Conservation (phyloP, 2,888 invertebrate genomes). For the Autographa pulchrina region DNA sequence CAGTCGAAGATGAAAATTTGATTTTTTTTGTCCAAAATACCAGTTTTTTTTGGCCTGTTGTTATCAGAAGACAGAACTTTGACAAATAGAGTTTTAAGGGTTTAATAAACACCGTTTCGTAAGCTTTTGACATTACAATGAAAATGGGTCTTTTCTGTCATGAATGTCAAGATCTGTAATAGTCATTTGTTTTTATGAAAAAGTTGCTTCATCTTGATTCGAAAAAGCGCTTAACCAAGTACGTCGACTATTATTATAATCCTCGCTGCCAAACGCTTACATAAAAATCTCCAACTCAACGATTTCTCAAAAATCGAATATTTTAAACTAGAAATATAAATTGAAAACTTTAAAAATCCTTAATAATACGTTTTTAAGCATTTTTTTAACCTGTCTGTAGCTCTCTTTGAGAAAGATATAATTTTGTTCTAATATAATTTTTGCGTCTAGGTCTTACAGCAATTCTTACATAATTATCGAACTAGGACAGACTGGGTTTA, state of each 20-base stretch:
- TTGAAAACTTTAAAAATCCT: constrained; percentile 36
- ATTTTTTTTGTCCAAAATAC: too few relatives aligned
- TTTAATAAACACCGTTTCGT: too few relatives aligned
- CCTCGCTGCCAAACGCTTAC: constrained; percentile 12
- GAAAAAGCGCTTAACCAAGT: not conserved
- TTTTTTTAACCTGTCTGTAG: constrained; percentile 43
- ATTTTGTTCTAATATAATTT: constrained; percentile 30
- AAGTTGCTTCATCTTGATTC: too few relatives aligned
- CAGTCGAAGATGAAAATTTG: not conserved
- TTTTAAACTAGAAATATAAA: constrained; percentile 36
- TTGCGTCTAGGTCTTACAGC: constrained; percentile 46
- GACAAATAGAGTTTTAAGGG: too few relatives aligned
- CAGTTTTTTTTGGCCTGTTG: too few relatives aligned
- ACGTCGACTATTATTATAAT: not conserved
- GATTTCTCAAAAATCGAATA: constrained; percentile 23
- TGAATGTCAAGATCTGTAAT: too few relatives aligned
- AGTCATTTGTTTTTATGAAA: not conserved
- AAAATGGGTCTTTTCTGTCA: too few relatives aligned
- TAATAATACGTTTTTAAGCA: constrained; percentile 49
- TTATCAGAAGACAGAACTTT: too few relatives aligned
- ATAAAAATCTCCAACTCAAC: constrained; percentile 24
- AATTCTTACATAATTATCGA: constrained; percentile 29
- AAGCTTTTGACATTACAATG: too few relatives aligned
- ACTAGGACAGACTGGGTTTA: constrained; percentile 48
- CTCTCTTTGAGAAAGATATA: constrained; percentile 61